Conservation (phyloP, 2,797 vertebrate species). For the Onychomys leucogaster region DNA sequence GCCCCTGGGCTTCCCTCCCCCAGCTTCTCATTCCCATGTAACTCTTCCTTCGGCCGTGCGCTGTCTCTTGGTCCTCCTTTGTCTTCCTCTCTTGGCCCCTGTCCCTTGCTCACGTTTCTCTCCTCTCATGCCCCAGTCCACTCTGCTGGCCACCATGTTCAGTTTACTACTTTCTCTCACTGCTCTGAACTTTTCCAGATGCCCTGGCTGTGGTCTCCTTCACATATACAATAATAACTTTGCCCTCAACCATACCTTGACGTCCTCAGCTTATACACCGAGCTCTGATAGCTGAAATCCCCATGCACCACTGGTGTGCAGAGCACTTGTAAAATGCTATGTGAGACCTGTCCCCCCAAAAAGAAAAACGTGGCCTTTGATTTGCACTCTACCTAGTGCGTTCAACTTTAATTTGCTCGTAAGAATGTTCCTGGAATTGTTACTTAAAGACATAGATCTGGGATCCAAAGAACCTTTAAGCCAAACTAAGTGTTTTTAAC, state of each 20-base stretch:
- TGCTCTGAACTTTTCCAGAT: neutral
- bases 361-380: neutral
- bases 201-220: neutral
- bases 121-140: neutral
- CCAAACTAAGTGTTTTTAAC: constrained; percentile 42
- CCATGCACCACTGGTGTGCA: neutral
- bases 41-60: neutral
- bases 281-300: neutral
- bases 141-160: neutral
- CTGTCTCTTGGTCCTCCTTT: neutral
- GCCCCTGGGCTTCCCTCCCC: neutral
- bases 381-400: neutral
- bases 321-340: constrained; percentile 18
- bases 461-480: constrained; percentile 40
- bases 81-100: neutral
- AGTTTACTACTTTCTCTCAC: neutral
- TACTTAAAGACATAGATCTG: constrained; percentile 10
- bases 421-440: neutral
- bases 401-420: constrained; percentile 37
- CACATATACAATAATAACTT: neutral
- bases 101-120: too few species aligned
- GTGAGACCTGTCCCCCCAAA: neutral
- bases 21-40: neutral
- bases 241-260: too few species aligned
- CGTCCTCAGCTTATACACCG: neutral